Base-by-base conservation (phyloP, 2,113 vertebrate species). In the Zosterops pallidus region DNA sequence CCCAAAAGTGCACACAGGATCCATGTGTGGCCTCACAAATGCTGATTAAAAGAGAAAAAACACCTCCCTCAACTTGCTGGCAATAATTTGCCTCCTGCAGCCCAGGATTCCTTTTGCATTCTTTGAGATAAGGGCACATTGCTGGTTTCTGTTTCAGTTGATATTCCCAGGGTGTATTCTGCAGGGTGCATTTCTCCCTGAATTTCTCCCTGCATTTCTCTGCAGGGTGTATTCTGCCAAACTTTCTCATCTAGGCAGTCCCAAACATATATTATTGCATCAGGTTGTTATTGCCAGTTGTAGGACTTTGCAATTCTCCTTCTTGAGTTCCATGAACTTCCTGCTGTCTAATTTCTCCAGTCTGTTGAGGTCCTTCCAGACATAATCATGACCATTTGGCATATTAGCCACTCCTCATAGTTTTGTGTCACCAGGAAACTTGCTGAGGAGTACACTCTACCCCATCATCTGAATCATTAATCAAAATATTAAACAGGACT, bases 11-110 rank as follows among this genome's bases (percentile, higher is more conserved):
- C 7, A 62, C 14, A 50, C 37, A 52, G 41, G n/a, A 5, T 68
- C n/a, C 25, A 55, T 0, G 0, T 29, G 3, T 57, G 33, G 11
- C 23, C 35, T 77, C 28, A 82, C 3, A 46, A 82, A 17, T 17
- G 4, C 7, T 56, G 25, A 33, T 22, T 47, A 56, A 20, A 67
- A 14, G 8, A 64, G 17, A 53, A 52, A 7, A n/a, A 41, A 12
- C 22, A 23, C 14, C 17, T 50, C 4, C 2, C 6, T 81, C 9
- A 3, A 9, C 5, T 14, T 87, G 10, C 18, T 82, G 42, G 21
- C 3, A 60, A 39, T 25, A 29, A 17, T 65, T 77, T 60, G 4
- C 12, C 14, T 64, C 22, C 44, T 39, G 41, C 4, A 86, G 26
- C 6, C 15, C 37, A 56, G 5, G 12, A 46, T 41, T 47, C 2